phyloP scores from a whole-genome alignment of 2,888 invertebrate genomes.

The Formica aserva region DNA sequence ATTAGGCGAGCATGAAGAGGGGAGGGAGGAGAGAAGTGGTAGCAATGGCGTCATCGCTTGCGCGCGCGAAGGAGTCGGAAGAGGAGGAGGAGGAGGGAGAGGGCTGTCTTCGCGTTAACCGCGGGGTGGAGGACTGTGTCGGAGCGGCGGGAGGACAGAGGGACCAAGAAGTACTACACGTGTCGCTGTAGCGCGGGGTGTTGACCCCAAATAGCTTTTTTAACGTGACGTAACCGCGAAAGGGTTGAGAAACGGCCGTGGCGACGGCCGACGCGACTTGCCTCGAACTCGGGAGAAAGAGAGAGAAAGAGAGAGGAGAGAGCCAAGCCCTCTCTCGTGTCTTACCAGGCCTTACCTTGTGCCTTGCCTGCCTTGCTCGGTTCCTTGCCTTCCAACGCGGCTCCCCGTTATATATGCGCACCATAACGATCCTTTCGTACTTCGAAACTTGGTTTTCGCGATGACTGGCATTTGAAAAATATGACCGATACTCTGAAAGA shows the following conservation, averaged over 20 bases:
- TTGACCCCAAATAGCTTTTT: slow-evolving; percentile 87
- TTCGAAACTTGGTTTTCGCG: slow-evolving; percentile 67
- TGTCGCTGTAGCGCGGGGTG: slow-evolving; percentile 87
- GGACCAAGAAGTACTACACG: slow-evolving; percentile 85
- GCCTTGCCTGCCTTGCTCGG: slow-evolving; percentile 57
- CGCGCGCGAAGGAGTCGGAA: slow-evolving; percentile 63
- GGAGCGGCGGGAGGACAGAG: slow-evolving; percentile 72
- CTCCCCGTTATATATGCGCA: slow-evolving; percentile 75
- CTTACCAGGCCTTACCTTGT: slow-evolving; percentile 37
- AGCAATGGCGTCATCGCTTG: slow-evolving; percentile 73
- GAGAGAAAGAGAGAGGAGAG: neutral
- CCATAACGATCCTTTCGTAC: slow-evolving; percentile 81
- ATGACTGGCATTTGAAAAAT: neutral
- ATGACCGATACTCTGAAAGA: neutral
- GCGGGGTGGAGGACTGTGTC: slow-evolving; percentile 67
- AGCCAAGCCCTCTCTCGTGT: slow-evolving; percentile 40
- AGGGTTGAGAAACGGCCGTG: slow-evolving; percentile 82
- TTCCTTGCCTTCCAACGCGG: slow-evolving; percentile 59
- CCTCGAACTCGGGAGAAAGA: slow-evolving; percentile 49
- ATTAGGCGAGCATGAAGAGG: slow-evolving; percentile 48
- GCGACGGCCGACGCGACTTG: slow-evolving; percentile 70
- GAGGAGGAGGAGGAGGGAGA: slow-evolving; percentile 49
- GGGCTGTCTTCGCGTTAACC: slow-evolving; percentile 65
- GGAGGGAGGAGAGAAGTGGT: slow-evolving; percentile 61
- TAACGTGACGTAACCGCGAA: slow-evolving; percentile 83